Evolutionary conservation across 2,888 invertebrate species (phyloP), one percentile per base, ranked within the genome.

Genomic region (Xylota sylvarum): DNA sequence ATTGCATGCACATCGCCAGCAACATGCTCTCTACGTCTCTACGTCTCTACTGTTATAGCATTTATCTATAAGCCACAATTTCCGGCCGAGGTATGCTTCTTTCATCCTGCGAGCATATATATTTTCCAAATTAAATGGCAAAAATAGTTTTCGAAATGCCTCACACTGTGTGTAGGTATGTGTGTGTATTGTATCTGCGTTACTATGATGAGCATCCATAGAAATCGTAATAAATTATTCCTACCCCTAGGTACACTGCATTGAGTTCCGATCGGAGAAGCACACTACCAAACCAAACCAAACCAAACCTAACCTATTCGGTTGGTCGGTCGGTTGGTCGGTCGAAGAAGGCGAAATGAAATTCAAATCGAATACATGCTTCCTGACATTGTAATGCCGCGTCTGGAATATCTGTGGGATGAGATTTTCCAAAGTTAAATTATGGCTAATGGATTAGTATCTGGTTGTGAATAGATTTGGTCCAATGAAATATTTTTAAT

Each of bases 161-260:
- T 65, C 17, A 43, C 46, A 17, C 35, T 67, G 23, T 10, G 52
- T 32, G 23, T 35, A 10, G 37, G 7, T 30, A 48, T 35, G 12
- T 37, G 19, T 43, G 37, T 7, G 40, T 43, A 4, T 23, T 52
- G 12, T 19, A 30, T 17, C 17, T 48, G 62, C 7, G 62, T 69
- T 52, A 37, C 17, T 37, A 72, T 65, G 77, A 60, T 37, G 52
- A 19, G 64, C 12, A 52, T 72, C 46, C 65, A 50, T 58, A 40
- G 77, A 65, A 73, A 14, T 60, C 12, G 58, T 77, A 72, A 77
- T 77, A 65, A 67, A 70, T 76, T 82, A 82, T 70, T 58, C n/a
- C 69, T 10, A 46, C 1, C 43, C 52, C 5, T 30, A 12, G 40
- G 7, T 23, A 58, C 5, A 9, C 50, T 10, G 23, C 62, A 55